phyloP scores from a whole-genome alignment of 2,888 invertebrate genomes.

The Glyphotaelius pellucidus region DNA sequence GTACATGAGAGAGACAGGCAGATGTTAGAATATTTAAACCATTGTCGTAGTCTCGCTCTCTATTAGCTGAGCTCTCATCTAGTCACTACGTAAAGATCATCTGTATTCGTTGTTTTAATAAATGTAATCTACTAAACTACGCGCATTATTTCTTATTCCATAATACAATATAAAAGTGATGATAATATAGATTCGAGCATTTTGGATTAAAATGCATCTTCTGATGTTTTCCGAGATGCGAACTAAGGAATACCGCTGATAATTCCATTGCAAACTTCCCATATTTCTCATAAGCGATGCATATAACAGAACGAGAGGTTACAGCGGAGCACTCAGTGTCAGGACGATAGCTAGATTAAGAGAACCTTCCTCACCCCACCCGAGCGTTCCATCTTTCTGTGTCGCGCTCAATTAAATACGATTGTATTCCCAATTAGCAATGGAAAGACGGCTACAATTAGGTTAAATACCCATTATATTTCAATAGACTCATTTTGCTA shows the following conservation, averaged over 20 bases:
- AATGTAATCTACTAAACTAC: too few species aligned
- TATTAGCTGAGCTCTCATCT: too few species aligned
- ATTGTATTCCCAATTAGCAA: slow-evolving; percentile 65
- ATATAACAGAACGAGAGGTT: not conserved
- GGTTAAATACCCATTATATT: slow-evolving; percentile 60
- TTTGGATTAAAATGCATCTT: not conserved
- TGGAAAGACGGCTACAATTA: slow-evolving; percentile 62
- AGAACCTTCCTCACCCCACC: slow-evolving; percentile 10
- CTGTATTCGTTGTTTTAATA: too few species aligned
- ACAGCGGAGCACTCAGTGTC: not conserved
- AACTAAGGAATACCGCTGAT: not conserved
- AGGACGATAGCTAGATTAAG: slow-evolving; percentile 9
- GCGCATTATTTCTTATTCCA: too few species aligned
- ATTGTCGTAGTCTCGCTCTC: too few species aligned
- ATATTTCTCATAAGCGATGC: not conserved
- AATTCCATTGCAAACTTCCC: not conserved
- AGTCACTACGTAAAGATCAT: too few species aligned
- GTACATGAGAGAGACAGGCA: too few species aligned
- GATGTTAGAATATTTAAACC: too few species aligned
- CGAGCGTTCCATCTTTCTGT: slow-evolving; percentile 47
- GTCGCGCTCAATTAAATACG: slow-evolving; percentile 63
- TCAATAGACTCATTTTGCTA: slow-evolving; percentile 30
- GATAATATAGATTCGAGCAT: not conserved
- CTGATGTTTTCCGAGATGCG: not conserved
- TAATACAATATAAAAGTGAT: too few species aligned